phyloP scores from a whole-genome alignment of 2,888 invertebrate species.

The Drosophila fulvimacula region DNA sequence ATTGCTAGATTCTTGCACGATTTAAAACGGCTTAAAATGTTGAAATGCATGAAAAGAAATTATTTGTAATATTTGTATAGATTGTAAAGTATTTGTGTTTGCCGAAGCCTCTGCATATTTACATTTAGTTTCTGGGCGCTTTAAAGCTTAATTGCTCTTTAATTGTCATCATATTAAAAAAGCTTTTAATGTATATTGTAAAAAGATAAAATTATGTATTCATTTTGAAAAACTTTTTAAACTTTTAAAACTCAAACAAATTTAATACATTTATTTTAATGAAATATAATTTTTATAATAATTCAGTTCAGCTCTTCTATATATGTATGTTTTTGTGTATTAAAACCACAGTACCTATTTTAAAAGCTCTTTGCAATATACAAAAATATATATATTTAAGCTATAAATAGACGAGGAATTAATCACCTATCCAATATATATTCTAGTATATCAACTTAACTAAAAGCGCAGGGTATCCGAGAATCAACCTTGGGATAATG shows the following conservation, averaged over 20 bases:
- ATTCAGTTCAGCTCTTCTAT: not conserved
- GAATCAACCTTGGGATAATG: constrained; percentile 1
- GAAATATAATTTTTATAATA: not conserved
- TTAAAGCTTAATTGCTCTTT: not conserved
- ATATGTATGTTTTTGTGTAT: no score
- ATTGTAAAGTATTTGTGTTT: no score
- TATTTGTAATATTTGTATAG: no score
- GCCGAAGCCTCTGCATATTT: not conserved
- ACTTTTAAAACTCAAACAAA: not conserved
- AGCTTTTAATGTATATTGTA: no score
- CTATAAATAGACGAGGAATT: not conserved
- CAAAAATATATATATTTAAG: not conserved
- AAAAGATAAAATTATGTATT: not conserved
- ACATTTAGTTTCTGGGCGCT: not conserved
- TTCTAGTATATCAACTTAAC: not conserved
- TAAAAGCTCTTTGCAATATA: not conserved
- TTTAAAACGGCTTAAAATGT: no score
- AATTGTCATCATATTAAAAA: no score
- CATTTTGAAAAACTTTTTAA: not conserved
- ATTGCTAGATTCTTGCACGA: no score
- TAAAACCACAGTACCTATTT: no score
- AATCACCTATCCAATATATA: not conserved
- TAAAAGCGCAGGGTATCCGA: constrained; percentile 9
- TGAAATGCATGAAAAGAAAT: no score
- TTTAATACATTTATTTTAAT: not conserved